These are phyloP conservation scores for Onychomys arenicola DNA, from an alignment of 2,797 vertebrate genomes.

Conservation along the genomic window DNA sequence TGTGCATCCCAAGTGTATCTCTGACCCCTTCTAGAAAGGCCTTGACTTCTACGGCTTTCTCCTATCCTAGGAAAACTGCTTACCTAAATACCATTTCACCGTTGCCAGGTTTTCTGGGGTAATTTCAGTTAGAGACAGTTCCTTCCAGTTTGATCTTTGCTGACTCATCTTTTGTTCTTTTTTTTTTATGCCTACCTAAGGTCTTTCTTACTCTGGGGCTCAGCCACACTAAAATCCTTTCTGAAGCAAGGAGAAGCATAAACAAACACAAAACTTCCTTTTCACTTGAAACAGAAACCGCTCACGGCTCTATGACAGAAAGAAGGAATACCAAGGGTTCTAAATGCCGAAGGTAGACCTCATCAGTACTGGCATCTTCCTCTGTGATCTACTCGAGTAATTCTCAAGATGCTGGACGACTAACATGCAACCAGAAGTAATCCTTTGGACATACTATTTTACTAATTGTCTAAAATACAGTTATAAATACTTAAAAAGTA, in stretches of 20 bases:
- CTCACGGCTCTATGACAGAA: not conserved
- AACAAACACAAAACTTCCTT: constrained; percentile 56
- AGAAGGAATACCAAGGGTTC: constrained; percentile 2
- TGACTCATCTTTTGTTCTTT: constrained; percentile 60
- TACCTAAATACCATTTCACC: constrained; percentile 47
- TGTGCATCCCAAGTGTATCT: constrained; percentile 19
- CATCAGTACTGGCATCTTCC: not conserved
- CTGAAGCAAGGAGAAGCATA: constrained; percentile 67
- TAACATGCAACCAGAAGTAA: constrained; percentile 28
- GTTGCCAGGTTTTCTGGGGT: constrained; percentile 34
- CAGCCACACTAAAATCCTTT: constrained; percentile 44
- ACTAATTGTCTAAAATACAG: not conserved
- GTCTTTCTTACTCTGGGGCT: constrained; percentile 49
- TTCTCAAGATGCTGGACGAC: not conserved
- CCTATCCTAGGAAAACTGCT: constrained; percentile 42
- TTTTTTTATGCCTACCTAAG: constrained; percentile 57
- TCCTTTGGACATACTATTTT: constrained; percentile 19
- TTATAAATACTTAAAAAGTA: constrained; percentile 25
- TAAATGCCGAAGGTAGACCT: not conserved
- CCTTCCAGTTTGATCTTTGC: constrained; percentile 66
- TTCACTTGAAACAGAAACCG: constrained; percentile 33
- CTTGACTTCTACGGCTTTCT: constrained; percentile 9
- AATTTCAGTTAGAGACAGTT: constrained; percentile 54
- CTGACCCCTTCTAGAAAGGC: constrained; percentile 25
- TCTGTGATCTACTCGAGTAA: constrained; percentile 23